Base-by-base conservation (phyloP, 2,797 vertebrate species). In the Phataginus tetradactyla region DNA sequence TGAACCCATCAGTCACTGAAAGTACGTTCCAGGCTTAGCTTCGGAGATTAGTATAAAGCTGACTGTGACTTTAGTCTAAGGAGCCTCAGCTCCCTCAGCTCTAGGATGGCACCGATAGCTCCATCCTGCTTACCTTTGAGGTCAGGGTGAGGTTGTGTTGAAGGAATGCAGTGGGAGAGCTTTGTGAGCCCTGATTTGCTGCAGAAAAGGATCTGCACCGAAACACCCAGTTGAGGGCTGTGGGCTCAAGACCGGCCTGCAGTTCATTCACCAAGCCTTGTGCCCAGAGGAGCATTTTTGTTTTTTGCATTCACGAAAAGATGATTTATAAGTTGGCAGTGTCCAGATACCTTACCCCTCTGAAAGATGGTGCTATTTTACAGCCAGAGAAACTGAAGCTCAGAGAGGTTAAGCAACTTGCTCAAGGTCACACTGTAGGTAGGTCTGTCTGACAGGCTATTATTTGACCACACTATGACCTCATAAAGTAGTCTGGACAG, bases 161-260 rank as follows among this genome's bases (percentile, higher is more conserved):
- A 23, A 34, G 53, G 59, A 69, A 37, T 9, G 11, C 42, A 18
- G 8, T 8, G 45, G 75, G 42, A 42, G 86, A 29, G 7, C 53
- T 49, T 6, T 10, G 9, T 59, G 23, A 45, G 53, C 39, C 4
- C 0, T 12, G 7, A 78, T 29, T 45, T 68, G 49, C 5, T 2
- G 0, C 4, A 1, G 14, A 10, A 10, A 27, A 61, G 4, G 7
- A 1, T n/a, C 12, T 14, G 18, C 45, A 18, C 69, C 34, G 5
- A 27, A 11, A 17, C 3, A 4, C 42, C 9, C 57, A 71, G 42
- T 57, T n/a, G n/a, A 5, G 49, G 29, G 5, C 0, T 0, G 2
- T 4, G 29, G 9, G 7, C 55, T 23, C 37, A 3, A 61, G 72
- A 15, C 8, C 25, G 59, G 74, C 7, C 55, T 49, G 27, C 21